phyloP scores from a whole-genome alignment of 2,888 invertebrate species.

The Cerceris rybyensis region DNA sequence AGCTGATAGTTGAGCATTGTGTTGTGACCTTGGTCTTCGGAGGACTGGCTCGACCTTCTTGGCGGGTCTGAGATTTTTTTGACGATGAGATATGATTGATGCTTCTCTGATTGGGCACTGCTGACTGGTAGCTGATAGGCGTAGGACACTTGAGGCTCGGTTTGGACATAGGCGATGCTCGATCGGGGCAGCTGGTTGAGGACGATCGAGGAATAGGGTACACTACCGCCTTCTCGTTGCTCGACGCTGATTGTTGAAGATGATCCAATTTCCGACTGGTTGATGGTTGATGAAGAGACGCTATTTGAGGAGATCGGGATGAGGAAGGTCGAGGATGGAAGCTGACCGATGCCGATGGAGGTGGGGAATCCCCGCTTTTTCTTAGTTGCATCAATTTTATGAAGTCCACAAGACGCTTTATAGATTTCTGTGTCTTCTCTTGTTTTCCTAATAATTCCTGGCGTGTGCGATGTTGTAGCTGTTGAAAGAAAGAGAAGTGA shows the following conservation, averaged over 20 bases:
- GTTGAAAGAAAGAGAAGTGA: slow-evolving; percentile 30
- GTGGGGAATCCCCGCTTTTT: slow-evolving; percentile 68
- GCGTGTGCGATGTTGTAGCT: slow-evolving; percentile 78
- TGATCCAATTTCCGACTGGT: slow-evolving; percentile 57
- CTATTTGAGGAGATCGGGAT: slow-evolving; percentile 75
- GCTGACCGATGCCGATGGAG: slow-evolving; percentile 72
- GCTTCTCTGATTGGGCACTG: slow-evolving; percentile 64
- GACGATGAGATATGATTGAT: slow-evolving; percentile 75
- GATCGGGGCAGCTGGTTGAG: slow-evolving; percentile 70
- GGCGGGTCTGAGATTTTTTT: slow-evolving; percentile 70
- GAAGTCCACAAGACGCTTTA: slow-evolving; percentile 80
- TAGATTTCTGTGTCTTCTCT: slow-evolving; percentile 79
- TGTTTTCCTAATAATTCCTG: slow-evolving; percentile 78
- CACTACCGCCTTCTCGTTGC: slow-evolving; percentile 48
- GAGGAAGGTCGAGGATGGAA: slow-evolving; percentile 78
- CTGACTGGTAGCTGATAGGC: slow-evolving; percentile 65
- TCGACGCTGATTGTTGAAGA: slow-evolving; percentile 55
- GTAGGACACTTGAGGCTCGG: slow-evolving; percentile 66
- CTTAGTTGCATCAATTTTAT: slow-evolving; percentile 77
- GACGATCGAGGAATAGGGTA: slow-evolving; percentile 65
- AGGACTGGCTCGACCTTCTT: slow-evolving; percentile 51
- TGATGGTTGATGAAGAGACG: slow-evolving; percentile 62
- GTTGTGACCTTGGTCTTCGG: slow-evolving; percentile 53
- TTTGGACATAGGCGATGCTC: slow-evolving; percentile 66
- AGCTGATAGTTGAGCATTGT: slow-evolving; percentile 65